phyloP scores from a whole-genome alignment of 2,888 invertebrate genomes.

The Heliconius aoede region DNA sequence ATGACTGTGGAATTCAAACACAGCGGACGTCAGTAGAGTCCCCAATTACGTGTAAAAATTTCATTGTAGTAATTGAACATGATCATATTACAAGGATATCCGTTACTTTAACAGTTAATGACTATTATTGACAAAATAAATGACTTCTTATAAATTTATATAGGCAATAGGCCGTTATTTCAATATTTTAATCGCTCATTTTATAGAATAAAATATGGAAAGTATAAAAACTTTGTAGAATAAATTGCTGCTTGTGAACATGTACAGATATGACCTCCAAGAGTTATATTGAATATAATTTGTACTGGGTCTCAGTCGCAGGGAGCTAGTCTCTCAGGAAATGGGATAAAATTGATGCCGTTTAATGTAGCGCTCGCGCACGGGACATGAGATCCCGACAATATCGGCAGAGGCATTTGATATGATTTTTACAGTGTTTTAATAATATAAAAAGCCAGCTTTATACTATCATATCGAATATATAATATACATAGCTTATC shows the following conservation, averaged over 20 bases:
- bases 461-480: background rate
- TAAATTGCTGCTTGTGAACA: constrained; percentile 48
- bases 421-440: background rate
- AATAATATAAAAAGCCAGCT: background rate
- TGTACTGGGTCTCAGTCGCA: constrained; percentile 62
- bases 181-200: background rate
- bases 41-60: constrained; percentile 26
- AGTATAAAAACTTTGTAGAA: constrained; percentile 3
- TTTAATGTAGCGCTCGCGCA: constrained; percentile 60
- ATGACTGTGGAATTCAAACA: constrained; percentile 29
- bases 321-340: constrained; percentile 70
- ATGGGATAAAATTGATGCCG: constrained; percentile 78
- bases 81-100: constrained; percentile 32
- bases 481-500: too few species aligned
- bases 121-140: constrained; percentile 4
- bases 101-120: constrained; percentile 13
- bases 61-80: constrained; percentile 29
- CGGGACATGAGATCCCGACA: constrained; percentile 57
- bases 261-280: constrained; percentile 61
- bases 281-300: constrained; percentile 71
- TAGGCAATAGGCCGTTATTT: background rate
- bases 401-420: constrained; percentile 24
- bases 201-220: background rate
- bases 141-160: background rate
- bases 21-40: constrained; percentile 19